Conservation (phyloP, 2,888 invertebrate species). For the Lepidochitona cinerea region DNA sequence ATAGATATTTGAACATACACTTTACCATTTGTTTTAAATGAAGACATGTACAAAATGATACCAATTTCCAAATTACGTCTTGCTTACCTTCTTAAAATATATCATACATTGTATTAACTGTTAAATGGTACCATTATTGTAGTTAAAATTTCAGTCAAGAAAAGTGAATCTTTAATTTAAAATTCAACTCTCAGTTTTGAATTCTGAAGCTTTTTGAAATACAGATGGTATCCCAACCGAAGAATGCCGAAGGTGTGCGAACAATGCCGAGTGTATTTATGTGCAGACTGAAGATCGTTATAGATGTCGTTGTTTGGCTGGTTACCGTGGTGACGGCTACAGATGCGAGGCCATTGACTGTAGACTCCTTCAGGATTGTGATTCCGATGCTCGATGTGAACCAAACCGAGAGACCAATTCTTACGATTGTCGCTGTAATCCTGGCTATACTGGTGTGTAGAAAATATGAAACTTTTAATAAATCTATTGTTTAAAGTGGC, state of each 20-base stretch:
- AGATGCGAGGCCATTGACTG: constrained; percentile 45
- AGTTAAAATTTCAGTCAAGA: too few relatives aligned
- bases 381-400: constrained; percentile 52
- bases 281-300: constrained; percentile 24
- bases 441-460: constrained; percentile 51
- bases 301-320: constrained; percentile 36
- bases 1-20: too few relatives aligned
- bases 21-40: too few relatives aligned
- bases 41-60: too few relatives aligned
- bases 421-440: constrained; percentile 51
- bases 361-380: constrained; percentile 45
- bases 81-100: too few relatives aligned
- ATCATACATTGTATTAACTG: too few relatives aligned
- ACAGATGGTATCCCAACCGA: constrained; percentile 15
- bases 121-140: too few relatives aligned
- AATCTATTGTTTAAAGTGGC: too few relatives aligned
- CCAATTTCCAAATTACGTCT: too few relatives aligned
- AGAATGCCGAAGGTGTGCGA: constrained; percentile 36
- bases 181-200: background rate
- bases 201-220: background rate
- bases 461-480: too few relatives aligned
- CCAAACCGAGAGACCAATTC: constrained; percentile 29
- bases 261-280: constrained; percentile 80
- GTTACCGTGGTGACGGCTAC: constrained; percentile 50
- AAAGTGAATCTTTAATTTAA: background rate